These are phyloP conservation scores for Maniola hyperantus DNA, from an alignment of 2,888 invertebrate species.

Conservation along the genomic window DNA sequence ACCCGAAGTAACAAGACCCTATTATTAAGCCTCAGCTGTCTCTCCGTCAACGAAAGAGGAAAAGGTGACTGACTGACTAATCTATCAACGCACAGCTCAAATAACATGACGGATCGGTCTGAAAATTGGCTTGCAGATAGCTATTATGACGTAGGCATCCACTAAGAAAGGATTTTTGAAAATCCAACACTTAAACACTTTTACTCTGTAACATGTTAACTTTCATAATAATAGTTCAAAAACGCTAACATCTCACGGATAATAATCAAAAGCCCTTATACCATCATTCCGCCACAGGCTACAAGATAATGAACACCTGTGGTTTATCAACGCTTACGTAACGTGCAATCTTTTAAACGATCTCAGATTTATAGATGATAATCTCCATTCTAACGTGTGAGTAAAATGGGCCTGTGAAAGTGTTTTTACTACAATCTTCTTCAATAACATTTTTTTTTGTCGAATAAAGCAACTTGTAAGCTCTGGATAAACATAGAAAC, in stretches of 20 bases:
- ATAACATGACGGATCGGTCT: too few relatives aligned
- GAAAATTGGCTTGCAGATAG: too few relatives aligned
- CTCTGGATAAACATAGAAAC: too few relatives aligned
- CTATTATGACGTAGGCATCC: too few relatives aligned
- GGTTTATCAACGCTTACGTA: constrained; percentile 27
- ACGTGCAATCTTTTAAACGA: constrained; percentile 27
- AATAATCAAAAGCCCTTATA: constrained; percentile 30
- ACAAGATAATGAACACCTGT: constrained; percentile 25
- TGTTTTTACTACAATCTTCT: neutral
- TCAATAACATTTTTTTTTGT: too few relatives aligned
- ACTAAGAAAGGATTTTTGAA: too few relatives aligned
- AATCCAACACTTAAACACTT: neutral
- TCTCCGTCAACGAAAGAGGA: too few relatives aligned
- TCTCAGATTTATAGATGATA: constrained; percentile 35
- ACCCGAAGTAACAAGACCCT: too few relatives aligned
- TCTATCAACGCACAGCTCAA: too few relatives aligned
- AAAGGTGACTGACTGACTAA: too few relatives aligned
- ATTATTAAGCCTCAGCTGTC: too few relatives aligned
- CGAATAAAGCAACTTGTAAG: too few relatives aligned
- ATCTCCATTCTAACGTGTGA: constrained; percentile 19
- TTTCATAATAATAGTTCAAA: constrained; percentile 1
- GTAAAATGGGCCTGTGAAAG: constrained; percentile 26
- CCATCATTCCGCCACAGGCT: constrained; percentile 23
- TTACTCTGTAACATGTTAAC: constrained; percentile 10
- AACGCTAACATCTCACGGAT: constrained; percentile 10